Percentiles rank a stretch among this genome's conserved stretches.
Evolutionary conservation across 2,888 invertebrate genomes (phyloP).

Genomic region (Polymixis flavicincta): DNA sequence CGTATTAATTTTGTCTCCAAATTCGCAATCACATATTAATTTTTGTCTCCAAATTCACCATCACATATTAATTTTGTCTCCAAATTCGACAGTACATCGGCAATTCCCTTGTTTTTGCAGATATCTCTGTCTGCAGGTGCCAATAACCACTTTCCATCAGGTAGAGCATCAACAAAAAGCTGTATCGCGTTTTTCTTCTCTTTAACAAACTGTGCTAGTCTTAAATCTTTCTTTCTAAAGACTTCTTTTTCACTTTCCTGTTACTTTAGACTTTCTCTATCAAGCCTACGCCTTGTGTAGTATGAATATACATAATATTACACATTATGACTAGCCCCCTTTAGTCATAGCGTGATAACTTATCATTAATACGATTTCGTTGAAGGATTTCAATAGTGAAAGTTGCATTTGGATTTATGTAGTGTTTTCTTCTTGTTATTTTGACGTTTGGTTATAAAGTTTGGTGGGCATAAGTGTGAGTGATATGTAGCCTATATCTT

Average conservation of each 20-base stretch:
- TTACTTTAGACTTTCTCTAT: conserved; percentile 49
- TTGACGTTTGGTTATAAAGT: neutral
- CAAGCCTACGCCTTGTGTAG: conserved; percentile 17
- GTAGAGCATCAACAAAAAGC: conserved; percentile 3
- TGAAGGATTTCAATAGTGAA: conserved; percentile 61
- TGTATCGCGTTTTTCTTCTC: neutral
- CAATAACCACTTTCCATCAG: neutral
- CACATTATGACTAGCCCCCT: conserved; percentile 38
- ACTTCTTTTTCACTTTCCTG: conserved; percentile 21
- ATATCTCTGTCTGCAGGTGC: neutral
- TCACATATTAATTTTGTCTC: neutral
- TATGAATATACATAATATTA: conserved; percentile 51
- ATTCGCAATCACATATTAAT: too few species aligned
- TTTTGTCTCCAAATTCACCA: too few species aligned
- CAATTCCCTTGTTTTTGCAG: neutral
- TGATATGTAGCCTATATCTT: neutral
- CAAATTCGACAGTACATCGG: neutral
- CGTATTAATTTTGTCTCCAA: too few species aligned
- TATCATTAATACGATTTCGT: conserved; percentile 53
- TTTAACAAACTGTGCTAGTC: conserved; percentile 11
- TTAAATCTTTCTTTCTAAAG: conserved; percentile 1
- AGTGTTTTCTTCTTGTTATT: conserved; percentile 26
- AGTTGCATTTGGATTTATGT: conserved; percentile 42
- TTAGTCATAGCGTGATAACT: conserved; percentile 63
- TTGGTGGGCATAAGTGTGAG: neutral